These are phyloP conservation scores for Falco peregrinus DNA, from an alignment of 2,797 vertebrate species.

Conservation along the genomic window DNA sequence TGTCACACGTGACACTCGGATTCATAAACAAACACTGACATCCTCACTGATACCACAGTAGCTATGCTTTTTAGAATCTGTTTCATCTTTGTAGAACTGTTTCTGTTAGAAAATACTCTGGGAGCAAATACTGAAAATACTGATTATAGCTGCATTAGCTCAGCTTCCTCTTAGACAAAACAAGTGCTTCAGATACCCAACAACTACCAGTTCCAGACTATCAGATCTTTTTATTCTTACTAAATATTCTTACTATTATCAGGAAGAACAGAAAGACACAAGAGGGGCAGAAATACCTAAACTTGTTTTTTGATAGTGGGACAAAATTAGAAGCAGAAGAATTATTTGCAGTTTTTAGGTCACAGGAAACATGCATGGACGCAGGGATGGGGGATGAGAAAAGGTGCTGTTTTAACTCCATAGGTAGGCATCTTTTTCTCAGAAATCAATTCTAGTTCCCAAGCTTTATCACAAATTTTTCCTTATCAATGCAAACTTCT, in stretches of 20 bases:
- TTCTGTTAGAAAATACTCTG: not conserved
- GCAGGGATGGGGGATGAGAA: not conserved
- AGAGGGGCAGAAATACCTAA: not conserved
- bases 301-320: not conserved
- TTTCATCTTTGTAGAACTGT: not conserved
- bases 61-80: not conserved
- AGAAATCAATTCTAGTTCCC: not conserved
- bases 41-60: not conserved
- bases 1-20: not conserved
- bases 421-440: not conserved
- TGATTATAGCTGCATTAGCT: not conserved
- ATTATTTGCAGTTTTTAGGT: not conserved
- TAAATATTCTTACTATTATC: not conserved
- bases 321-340: not conserved
- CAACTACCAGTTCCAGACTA: not conserved
- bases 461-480: not conserved
- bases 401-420: not conserved
- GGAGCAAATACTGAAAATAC: conserved; percentile 5
- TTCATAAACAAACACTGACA: conserved; percentile 1
- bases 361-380: not conserved
- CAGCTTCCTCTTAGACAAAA: not conserved
- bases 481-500: not conserved
- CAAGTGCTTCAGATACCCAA: not conserved
- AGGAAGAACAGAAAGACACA: not conserved
- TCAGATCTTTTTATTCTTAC: not conserved